Conservation (phyloP, 2,888 invertebrate species). For the Troilus luridus region DNA sequence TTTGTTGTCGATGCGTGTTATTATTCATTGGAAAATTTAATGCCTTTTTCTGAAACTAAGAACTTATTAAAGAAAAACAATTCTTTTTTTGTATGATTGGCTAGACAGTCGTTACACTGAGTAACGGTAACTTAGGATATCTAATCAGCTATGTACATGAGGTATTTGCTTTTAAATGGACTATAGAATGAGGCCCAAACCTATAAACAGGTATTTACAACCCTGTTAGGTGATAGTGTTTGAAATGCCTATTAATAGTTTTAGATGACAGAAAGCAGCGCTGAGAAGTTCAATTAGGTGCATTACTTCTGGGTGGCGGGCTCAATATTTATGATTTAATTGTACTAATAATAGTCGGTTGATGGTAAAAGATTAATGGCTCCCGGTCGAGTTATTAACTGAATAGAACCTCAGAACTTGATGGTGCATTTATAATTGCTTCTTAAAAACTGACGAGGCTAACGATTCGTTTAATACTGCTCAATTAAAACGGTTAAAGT, state of each 20-base stretch:
- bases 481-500: neutral
- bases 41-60: no score
- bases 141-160: neutral
- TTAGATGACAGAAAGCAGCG: neutral
- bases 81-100: no score
- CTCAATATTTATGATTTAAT: neutral
- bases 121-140: no score
- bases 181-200: neutral
- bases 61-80: no score
- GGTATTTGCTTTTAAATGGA: neutral
- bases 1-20: no score
- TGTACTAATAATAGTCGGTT: neutral
- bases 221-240: neutral
- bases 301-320: neutral
- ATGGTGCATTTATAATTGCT: neutral
- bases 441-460: neutral
- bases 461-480: conserved; percentile 22
- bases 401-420: neutral
- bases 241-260: neutral
- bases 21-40: no score
- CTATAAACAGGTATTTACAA: neutral
- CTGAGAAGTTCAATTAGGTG: neutral
- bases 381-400: neutral
- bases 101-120: no score
- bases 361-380: neutral